A percentile compares a stretch with the other conserved stretches of the same genome.
These are phyloP conservation scores for Gulo gulo DNA, from an alignment of 2,113 vertebrate genomes.

Conservation along the genomic window DNA sequence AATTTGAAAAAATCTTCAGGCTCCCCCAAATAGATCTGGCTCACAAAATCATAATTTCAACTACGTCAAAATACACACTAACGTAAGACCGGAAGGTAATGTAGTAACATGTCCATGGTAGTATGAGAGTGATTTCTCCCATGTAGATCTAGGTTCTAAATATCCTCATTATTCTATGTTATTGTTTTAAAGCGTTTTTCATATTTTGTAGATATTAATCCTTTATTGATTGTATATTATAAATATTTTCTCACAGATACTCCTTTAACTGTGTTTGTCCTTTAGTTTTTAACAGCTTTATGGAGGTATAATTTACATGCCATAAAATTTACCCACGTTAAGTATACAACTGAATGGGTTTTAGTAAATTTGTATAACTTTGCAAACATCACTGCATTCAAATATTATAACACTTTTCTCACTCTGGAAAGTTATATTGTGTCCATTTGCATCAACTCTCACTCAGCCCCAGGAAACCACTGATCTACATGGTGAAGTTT, in stretches of 20 bases:
- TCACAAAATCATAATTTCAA: neutral
- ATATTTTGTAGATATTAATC: neutral
- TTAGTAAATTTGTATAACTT: neutral
- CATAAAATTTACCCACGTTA: neutral
- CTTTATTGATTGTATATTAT: neutral
- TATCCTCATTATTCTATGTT: neutral
- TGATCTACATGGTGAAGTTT: neutral
- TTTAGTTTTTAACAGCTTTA: neutral
- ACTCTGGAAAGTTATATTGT: neutral
- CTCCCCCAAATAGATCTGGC: neutral
- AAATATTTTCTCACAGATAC: neutral
- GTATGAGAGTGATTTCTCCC: neutral
- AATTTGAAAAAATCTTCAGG: neutral
- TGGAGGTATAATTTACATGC: neutral
- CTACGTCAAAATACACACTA: neutral
- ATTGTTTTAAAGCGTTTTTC: neutral
- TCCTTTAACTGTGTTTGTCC: neutral
- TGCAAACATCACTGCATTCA: neutral
- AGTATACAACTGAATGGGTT: neutral
- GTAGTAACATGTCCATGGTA: neutral
- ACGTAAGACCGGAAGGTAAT: neutral
- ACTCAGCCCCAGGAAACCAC: neutral
- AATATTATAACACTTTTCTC: neutral
- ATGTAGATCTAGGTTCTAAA: neutral
- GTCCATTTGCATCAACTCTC: neutral